These are phyloP conservation scores for Centropyge bicolor DNA, from an alignment of 2,797 vertebrate species.

Conservation along the genomic window DNA sequence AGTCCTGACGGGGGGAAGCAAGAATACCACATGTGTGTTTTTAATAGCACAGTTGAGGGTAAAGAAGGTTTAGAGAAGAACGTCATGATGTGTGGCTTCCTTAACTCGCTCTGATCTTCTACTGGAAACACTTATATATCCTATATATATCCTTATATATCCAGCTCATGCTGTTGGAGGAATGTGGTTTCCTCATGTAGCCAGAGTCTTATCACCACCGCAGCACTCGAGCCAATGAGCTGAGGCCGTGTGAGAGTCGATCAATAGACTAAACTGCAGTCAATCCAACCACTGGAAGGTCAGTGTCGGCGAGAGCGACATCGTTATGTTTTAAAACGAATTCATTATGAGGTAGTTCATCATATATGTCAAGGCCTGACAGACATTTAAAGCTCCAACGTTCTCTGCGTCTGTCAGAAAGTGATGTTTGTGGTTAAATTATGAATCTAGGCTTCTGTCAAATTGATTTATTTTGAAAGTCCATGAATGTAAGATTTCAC, in stretches of 20 bases:
- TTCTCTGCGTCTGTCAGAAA: background rate
- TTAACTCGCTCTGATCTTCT: background rate
- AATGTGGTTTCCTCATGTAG: slow-evolving; percentile 5
- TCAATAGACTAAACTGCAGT: slow-evolving; percentile 33
- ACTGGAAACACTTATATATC: background rate
- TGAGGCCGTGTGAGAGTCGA: background rate
- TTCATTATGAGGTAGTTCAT: slow-evolving; percentile 12
- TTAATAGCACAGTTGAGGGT: background rate
- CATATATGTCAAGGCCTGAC: too few relatives aligned
- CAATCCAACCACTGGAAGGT: slow-evolving; percentile 9
- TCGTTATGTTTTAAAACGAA: slow-evolving; percentile 1
- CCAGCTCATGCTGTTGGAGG: background rate
- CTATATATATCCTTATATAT: background rate
- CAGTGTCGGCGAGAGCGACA: slow-evolving; percentile 5
- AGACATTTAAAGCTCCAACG: background rate
- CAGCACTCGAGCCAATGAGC: slow-evolving; percentile 18
- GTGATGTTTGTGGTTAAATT: background rate
- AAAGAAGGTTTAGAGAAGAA: background rate
- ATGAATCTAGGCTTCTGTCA: background rate
- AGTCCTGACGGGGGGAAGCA: background rate
- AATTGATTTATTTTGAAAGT: background rate
- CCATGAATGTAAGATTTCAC: background rate
- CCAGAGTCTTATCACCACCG: background rate
- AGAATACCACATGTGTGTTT: background rate
- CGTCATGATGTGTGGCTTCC: background rate